These are phyloP conservation scores for Brachyptera putata DNA, from an alignment of 2,888 invertebrate genomes.

Conservation along the genomic window DNA sequence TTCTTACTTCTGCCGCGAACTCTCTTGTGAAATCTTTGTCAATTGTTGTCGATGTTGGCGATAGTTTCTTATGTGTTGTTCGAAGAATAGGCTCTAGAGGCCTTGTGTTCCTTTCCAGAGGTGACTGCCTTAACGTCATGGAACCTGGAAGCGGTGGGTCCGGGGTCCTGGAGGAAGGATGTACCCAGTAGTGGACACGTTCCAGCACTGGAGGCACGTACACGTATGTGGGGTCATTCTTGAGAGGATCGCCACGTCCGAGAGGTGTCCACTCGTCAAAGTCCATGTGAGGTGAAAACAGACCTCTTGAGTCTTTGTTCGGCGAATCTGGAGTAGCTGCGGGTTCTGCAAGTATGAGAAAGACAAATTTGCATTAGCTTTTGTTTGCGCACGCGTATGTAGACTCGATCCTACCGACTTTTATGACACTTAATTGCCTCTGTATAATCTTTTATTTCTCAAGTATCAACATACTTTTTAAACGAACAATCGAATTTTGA, in stretches of 20 bases:
- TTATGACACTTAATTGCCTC: no score
- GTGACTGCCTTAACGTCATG: constrained; percentile 1
- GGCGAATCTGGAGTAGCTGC: background rate
- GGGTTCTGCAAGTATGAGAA: no score
- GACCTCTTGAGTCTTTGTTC: constrained; percentile 35
- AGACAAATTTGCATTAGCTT: no score
- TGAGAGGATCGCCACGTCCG: constrained; percentile 74
- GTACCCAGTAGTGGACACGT: constrained; percentile 75
- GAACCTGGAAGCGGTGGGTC: constrained; percentile 15
- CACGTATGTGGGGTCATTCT: constrained; percentile 80
- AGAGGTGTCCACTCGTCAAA: constrained; percentile 83
- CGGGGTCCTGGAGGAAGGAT: constrained; percentile 55
- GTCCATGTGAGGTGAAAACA: constrained; percentile 72
- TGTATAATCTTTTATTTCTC: no score
- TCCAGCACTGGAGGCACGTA: constrained; percentile 79
- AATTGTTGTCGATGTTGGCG: background rate
- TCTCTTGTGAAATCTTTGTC: background rate
- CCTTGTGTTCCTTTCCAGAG: constrained; percentile 14
- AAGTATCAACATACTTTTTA: no score
- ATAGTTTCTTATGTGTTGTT: constrained; percentile 42
- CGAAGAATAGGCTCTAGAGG: constrained; percentile 59
- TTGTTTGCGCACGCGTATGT: no score
- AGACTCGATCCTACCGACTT: no score
- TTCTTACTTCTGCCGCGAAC: constrained; percentile 39
- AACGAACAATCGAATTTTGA: no score